phyloP scores from a whole-genome alignment of 2,888 invertebrate genomes.

The Fabriciana adippe region DNA sequence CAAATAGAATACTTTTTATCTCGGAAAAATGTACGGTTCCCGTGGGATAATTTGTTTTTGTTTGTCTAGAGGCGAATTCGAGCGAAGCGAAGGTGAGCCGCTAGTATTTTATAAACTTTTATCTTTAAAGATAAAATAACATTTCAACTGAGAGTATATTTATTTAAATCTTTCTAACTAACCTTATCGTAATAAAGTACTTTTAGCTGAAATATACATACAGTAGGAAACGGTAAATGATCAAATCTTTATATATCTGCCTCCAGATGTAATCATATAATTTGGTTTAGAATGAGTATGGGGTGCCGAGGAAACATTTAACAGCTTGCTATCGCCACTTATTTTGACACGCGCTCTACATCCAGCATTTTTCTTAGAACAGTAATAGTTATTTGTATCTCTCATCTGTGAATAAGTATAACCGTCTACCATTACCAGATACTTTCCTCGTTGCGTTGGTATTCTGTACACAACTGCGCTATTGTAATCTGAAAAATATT shows the following conservation, averaged over 20 bases:
- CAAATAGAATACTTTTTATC: too few species aligned
- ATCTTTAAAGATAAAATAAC: too few species aligned
- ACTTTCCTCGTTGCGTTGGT: constrained; percentile 37
- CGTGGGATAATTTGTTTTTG: too few species aligned
- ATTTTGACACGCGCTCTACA: constrained; percentile 46
- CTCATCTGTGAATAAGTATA: constrained; percentile 49
- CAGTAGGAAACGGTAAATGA: not conserved
- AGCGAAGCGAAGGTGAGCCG: too few species aligned
- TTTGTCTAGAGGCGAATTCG: too few species aligned
- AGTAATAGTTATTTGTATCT: constrained; percentile 44
- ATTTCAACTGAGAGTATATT: too few species aligned
- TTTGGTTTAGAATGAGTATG: constrained; percentile 50
- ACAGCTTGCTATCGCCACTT: constrained; percentile 34
- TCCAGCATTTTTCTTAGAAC: constrained; percentile 49
- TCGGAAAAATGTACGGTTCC: too few species aligned
- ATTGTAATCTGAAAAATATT: constrained; percentile 20
- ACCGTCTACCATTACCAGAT: constrained; percentile 46
- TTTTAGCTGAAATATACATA: too few species aligned
- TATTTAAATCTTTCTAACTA: too few species aligned
- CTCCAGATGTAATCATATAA: constrained; percentile 43
- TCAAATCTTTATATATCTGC: constrained; percentile 42
- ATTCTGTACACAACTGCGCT: constrained; percentile 28
- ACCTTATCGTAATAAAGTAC: too few species aligned
- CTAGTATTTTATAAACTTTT: too few species aligned
- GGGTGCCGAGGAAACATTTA: constrained; percentile 9